Percentiles rank a stretch among this genome's conserved stretches.
Conservation (phyloP, 2,888 invertebrate species). For the Nomada hirtipes region DNA sequence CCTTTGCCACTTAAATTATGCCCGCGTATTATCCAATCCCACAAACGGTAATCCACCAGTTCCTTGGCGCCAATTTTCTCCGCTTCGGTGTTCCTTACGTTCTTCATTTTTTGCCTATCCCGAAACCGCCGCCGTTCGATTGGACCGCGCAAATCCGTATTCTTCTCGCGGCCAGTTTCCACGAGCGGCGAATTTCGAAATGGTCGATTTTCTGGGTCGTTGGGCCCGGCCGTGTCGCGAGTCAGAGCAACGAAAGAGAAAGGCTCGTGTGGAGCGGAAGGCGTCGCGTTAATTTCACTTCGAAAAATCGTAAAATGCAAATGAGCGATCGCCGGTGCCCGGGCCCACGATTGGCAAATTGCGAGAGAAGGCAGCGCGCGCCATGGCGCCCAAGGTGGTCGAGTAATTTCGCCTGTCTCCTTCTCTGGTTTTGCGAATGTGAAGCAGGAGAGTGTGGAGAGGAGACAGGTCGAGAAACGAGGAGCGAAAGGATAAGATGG, state of each 20-base stretch:
- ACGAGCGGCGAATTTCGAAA: slow-evolving; percentile 40
- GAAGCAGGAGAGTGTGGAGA: slow-evolving; percentile 42
- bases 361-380: slow-evolving; percentile 78
- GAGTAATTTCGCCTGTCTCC: slow-evolving; percentile 80
- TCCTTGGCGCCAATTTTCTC: too few species aligned
- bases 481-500: slow-evolving; percentile 2
- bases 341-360: slow-evolving; percentile 79
- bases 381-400: slow-evolving; percentile 83
- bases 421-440: slow-evolving; percentile 13
- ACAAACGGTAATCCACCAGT: too few species aligned
- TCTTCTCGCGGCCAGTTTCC: slow-evolving; percentile 17
- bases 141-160: too few species aligned
- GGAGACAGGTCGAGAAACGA: slow-evolving; percentile 16
- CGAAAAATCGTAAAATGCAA: slow-evolving; percentile 83
- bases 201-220: slow-evolving; percentile 51
- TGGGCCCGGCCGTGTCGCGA: slow-evolving; percentile 28
- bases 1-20: too few species aligned
- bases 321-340: slow-evolving; percentile 76
- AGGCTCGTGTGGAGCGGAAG: slow-evolving; percentile 43
- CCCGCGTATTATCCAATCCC: too few species aligned
- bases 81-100: too few species aligned
- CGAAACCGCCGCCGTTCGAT: background rate
- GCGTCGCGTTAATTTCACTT: slow-evolving; percentile 80
- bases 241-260: slow-evolving; percentile 32
- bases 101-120: background rate